phyloP scores from a whole-genome alignment of 2,113 vertebrate genomes.

The Brevimyrus niger region DNA sequence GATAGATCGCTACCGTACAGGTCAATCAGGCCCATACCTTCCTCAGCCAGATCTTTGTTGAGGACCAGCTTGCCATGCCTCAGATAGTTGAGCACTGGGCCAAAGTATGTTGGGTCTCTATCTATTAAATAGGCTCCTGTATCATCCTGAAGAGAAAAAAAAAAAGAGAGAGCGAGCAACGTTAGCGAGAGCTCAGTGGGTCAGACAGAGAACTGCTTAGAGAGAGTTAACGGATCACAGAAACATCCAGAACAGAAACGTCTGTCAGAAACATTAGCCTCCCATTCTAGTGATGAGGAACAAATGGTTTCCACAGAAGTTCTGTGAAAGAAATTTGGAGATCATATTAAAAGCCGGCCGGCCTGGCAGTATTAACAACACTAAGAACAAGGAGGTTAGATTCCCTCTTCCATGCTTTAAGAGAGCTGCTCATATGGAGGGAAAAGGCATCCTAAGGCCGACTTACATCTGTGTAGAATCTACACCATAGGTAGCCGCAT shows the following conservation, averaged over 20 bases:
- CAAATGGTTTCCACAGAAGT: background rate
- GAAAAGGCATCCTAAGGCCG: background rate
- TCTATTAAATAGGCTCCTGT: conserved; percentile 97
- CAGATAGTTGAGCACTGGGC: conserved; percentile 93
- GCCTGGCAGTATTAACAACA: background rate
- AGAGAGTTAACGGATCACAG: background rate
- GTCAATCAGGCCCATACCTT: conserved; percentile 64
- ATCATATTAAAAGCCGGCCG: background rate
- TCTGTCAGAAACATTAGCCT: background rate
- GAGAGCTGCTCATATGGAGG: background rate
- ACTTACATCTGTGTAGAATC: background rate
- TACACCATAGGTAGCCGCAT: background rate
- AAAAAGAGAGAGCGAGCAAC: background rate
- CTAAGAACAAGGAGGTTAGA: background rate
- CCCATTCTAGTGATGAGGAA: background rate
- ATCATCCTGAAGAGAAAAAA: conserved; percentile 71
- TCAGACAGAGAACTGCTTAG: background rate
- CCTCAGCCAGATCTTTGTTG: conserved; percentile 92
- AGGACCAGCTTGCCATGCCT: conserved; percentile 95
- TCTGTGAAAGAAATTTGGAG: background rate
- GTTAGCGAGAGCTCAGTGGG: background rate
- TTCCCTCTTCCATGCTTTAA: background rate
- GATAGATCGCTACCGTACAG: too few relatives aligned
- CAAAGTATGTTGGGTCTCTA: conserved; percentile 94
- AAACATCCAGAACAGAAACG: background rate